Evolutionary conservation across 2,113 vertebrate species (phyloP).

Genomic region (Oxygymnocypris stewartii): DNA sequence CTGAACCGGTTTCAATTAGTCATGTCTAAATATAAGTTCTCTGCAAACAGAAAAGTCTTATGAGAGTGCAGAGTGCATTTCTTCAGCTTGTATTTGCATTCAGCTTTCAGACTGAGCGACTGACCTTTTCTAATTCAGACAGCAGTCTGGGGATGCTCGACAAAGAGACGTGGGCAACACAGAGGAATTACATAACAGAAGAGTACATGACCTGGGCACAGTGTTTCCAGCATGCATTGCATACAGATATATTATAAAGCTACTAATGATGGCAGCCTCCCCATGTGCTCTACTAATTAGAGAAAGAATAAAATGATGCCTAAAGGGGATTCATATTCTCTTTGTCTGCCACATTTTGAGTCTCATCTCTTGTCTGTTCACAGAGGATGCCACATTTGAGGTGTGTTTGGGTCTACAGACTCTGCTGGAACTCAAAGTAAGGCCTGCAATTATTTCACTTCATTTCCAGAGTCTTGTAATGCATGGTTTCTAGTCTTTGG

Average conservation of each 20-base stretch:
- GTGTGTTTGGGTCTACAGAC: slow-evolving; percentile 89
- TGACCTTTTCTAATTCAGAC: slow-evolving; percentile 27
- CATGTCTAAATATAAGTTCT: not conserved
- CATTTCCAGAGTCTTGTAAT: not conserved
- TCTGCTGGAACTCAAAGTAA: slow-evolving; percentile 89
- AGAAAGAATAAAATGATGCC: not conserved
- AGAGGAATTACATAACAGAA: not conserved
- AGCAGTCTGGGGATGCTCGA: not conserved
- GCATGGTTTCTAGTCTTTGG: not conserved
- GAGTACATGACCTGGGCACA: not conserved
- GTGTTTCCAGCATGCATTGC: not conserved
- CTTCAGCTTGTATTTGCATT: slow-evolving; percentile 15
- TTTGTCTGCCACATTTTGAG: slow-evolving; percentile 5
- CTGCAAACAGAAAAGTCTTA: not conserved
- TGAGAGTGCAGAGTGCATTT: too few species aligned
- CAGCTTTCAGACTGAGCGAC: not conserved
- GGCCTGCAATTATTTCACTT: slow-evolving; percentile 48
- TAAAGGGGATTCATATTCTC: not conserved
- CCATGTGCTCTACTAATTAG: not conserved
- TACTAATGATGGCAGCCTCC: not conserved
- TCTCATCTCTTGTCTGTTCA: slow-evolving; percentile 47
- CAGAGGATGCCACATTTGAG: slow-evolving; percentile 84
- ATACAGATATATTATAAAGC: slow-evolving; percentile 20
- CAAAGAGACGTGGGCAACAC: slow-evolving; percentile 8
- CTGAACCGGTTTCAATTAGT: slow-evolving; percentile 3